A percentile compares a stretch with the other conserved stretches of the same genome.
Evolutionary conservation across 2,888 invertebrate species (phyloP).

Genomic region (Meganola albula): DNA sequence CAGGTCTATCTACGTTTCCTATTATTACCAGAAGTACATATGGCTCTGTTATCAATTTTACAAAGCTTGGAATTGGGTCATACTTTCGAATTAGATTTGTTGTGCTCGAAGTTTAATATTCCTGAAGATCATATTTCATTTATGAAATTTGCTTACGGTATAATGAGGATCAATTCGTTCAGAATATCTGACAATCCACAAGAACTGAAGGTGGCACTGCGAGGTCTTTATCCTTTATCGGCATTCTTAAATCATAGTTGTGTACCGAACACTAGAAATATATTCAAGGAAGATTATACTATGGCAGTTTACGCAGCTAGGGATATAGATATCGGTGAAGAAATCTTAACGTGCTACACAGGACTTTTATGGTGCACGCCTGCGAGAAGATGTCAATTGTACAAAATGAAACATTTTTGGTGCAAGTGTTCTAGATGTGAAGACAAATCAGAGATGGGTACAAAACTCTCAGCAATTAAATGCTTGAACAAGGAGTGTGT

Average conservation of each 20-base stretch:
- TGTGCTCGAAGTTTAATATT: constrained; percentile 62
- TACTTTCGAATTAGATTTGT: constrained; percentile 65
- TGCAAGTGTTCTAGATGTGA: constrained; percentile 80
- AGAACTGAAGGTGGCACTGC: constrained; percentile 55
- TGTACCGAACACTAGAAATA: constrained; percentile 81
- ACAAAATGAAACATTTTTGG: constrained; percentile 80
- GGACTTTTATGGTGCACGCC: constrained; percentile 82
- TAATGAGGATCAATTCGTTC: constrained; percentile 82
- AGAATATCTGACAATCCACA: constrained; percentile 61
- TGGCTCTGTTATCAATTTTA: constrained; percentile 60
- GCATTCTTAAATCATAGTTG: constrained; percentile 83
- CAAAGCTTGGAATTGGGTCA: constrained; percentile 53
- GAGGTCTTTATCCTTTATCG: constrained; percentile 81
- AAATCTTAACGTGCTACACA: constrained; percentile 82
- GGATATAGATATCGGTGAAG: constrained; percentile 76
- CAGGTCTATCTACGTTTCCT: constrained; percentile 51
- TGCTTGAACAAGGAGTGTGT: constrained; percentile 71
- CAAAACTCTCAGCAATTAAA: constrained; percentile 70
- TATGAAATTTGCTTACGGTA: constrained; percentile 70
- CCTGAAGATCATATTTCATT: constrained; percentile 69
- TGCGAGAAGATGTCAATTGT: constrained; percentile 78
- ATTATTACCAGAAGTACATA: constrained; percentile 51
- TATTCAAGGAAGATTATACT: constrained; percentile 70
- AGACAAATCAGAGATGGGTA: constrained; percentile 79
- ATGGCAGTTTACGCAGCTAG: constrained; percentile 79